Conservation (phyloP, 2,113 vertebrate genomes). For the Epinephelus fuscoguttatus region DNA sequence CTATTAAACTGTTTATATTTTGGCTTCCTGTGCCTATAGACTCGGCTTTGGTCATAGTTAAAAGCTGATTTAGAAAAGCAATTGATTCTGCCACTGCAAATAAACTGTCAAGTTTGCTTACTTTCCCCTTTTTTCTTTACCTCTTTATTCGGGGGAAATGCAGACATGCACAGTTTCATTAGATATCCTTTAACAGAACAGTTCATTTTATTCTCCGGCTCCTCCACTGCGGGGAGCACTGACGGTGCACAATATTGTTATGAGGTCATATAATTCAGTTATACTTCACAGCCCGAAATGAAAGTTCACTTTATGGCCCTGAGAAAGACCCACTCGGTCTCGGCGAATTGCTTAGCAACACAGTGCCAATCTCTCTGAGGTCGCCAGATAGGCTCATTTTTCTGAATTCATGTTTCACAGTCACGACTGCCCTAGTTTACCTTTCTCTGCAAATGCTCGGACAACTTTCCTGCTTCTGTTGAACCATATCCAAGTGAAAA, state of each 20-base stretch:
- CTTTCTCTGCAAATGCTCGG: not conserved
- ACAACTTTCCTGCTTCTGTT: not conserved
- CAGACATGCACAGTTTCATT: slow-evolving; percentile 15
- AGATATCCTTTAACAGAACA: slow-evolving; percentile 9
- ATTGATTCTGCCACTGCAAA: not conserved
- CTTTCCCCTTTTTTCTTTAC: not conserved
- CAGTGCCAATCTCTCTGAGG: slow-evolving; percentile 39
- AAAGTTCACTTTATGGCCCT: slow-evolving; percentile 47
- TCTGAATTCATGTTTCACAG: slow-evolving; percentile 30
- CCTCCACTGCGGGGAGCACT: slow-evolving; percentile 10
- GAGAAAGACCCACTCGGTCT: slow-evolving; percentile 21
- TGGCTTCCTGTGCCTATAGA: not conserved
- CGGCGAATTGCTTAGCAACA: slow-evolving; percentile 70
- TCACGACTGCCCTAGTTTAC: slow-evolving; percentile 3
- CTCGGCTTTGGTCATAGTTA: not conserved
- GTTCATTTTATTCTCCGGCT: slow-evolving; percentile 16
- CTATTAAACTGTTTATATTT: not conserved
- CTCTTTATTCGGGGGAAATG: not conserved
- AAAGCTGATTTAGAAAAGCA: not conserved
- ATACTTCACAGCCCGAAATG: slow-evolving; percentile 46
- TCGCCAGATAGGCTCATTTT: slow-evolving; percentile 35
- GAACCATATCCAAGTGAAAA: not conserved
- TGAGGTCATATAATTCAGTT: slow-evolving; percentile 49
- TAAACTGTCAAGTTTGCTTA: not conserved
- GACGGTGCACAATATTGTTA: slow-evolving; percentile 29